These are phyloP conservation scores for Cyanistes caeruleus DNA, from an alignment of 2,113 vertebrate species.

Conservation along the genomic window DNA sequence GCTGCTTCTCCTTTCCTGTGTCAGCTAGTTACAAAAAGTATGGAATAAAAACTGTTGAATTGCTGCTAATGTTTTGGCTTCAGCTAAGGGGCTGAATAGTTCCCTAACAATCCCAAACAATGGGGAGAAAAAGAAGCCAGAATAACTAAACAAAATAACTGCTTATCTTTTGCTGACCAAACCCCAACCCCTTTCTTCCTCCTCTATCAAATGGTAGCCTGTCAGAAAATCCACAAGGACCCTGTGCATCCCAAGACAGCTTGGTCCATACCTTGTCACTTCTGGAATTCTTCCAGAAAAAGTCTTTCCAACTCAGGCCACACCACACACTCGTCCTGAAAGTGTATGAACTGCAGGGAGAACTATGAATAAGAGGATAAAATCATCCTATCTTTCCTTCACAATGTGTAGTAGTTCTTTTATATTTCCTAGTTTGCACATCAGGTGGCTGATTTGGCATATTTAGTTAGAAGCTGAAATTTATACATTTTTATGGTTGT, in stretches of 20 bases:
- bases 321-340: not conserved
- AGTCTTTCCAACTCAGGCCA: not conserved
- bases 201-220: not conserved
- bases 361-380: not conserved
- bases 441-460: not conserved
- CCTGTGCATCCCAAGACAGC: not conserved
- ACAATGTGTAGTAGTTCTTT: not conserved
- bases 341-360: not conserved
- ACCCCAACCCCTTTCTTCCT: not conserved
- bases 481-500: not conserved
- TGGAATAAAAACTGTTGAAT: not conserved
- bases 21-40: constrained; percentile 3
- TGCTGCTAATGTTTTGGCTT: not conserved
- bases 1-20: constrained; percentile 23
- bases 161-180: not conserved
- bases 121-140: not conserved
- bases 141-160: not conserved
- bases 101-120: not conserved
- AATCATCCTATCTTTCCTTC: not conserved
- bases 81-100: not conserved
- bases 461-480: not conserved
- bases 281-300: not conserved
- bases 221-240: not conserved
- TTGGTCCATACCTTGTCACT: not conserved
- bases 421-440: not conserved